A percentile compares a stretch with the other conserved stretches of the same genome.
Evolutionary conservation across 2,797 vertebrate species (phyloP).

Genomic region (Sorex maritimensis): DNA sequence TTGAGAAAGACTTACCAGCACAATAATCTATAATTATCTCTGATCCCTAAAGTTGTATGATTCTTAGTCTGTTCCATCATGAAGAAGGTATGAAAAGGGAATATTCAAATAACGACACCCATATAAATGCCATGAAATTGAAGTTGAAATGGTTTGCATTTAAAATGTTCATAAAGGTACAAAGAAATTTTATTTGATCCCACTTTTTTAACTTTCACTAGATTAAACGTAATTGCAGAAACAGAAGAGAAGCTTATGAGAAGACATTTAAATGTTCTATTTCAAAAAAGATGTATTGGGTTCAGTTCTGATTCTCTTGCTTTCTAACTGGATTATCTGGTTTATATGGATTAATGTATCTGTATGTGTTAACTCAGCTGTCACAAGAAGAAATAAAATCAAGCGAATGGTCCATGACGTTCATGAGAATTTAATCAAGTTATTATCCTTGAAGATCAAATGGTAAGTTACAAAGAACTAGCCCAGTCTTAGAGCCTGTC

Average conservation of each 20-base stretch:
- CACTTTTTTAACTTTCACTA: conserved; percentile 2
- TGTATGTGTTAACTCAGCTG: neutral
- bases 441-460: neutral
- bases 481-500: neutral
- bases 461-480: neutral
- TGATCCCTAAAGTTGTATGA: neutral
- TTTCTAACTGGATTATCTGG: neutral
- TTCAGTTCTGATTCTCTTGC: neutral
- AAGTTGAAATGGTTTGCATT: neutral
- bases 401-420: neutral
- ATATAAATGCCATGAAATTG: neutral
- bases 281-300: neutral
- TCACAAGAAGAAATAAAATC: neutral
- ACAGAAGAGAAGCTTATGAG: neutral
- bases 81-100: neutral
- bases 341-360: neutral
- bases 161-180: conserved; percentile 13
- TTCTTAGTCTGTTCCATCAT: neutral
- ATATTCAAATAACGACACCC: conserved; percentile 2
- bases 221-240: neutral
- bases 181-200: neutral
- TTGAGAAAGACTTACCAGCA: conserved; percentile 1
- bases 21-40: neutral
- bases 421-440: neutral
- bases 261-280: neutral